Base-by-base conservation (phyloP, 2,888 invertebrate species). In the Allolobophora icterica region DNA sequence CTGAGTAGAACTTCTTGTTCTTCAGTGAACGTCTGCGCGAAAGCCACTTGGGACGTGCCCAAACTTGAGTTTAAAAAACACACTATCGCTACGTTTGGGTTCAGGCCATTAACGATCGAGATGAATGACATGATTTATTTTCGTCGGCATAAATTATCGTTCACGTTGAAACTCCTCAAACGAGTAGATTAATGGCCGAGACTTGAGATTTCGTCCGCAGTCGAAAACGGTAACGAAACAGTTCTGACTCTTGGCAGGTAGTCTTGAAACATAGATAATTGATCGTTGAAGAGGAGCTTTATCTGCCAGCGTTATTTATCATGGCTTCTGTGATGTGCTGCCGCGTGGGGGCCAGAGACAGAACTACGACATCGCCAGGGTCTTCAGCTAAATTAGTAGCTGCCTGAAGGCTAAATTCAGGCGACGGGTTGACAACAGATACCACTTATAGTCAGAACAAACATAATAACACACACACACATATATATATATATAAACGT, bases 401-500 rank as follows among this genome's bases (percentile, higher is more conserved):
- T 71, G n/a, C 17, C 71, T 71, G 71, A 71, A 71, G 71, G 71
- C 71, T 71, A 71, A 71, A n/a, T 24, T 71, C 71, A n/a, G 71
- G 30, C 71, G n/a, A 71, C 71, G 30, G 11, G 71, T 71, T 71
- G n/a, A 71, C 71, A n/a, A 71, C 71, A 71, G 71, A 71, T 71
- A n/a, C 71, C 71, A 71, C 71, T 71, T 71, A 71, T n/a, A n/a
- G 30, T 71, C 11, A 5, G 87, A 87, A 21, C 87, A 35, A 87
- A 34, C 87, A 87, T 87, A 34, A 24, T 35, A 24, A 35, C 30
- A 87, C 30, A 87, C 35, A 89, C 17, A 35, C 17, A 89, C 34
- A 89, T 89, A 89, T 89, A 89, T 89, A 89, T 35, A 89, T 35
- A 35, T 89, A 89, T 89, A 89, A 19, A 89, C 17, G 34, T 35